Conservation (phyloP, 2,797 vertebrate genomes). For the Lophius americanus region DNA sequence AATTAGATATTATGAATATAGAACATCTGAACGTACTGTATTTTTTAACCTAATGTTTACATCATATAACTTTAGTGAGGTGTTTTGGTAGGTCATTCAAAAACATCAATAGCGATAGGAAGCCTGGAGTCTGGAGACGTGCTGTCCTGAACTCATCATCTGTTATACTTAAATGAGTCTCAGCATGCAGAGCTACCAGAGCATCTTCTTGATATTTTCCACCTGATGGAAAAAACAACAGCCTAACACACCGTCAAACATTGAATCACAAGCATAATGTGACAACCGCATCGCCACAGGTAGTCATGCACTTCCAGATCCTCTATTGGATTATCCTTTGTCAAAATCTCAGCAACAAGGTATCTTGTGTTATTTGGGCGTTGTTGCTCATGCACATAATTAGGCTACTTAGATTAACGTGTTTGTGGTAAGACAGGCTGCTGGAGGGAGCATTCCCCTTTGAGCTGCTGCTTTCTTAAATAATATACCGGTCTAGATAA, state of each 20-base stretch:
- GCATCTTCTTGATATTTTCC: slow-evolving; percentile 26
- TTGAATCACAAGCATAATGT: too few species aligned
- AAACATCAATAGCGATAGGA: not conserved
- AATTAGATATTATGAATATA: slow-evolving; percentile 27
- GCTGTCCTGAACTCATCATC: slow-evolving; percentile 41
- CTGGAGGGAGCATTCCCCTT: slow-evolving; percentile 13
- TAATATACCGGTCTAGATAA: slow-evolving; percentile 15
- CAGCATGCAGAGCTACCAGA: slow-evolving; percentile 1
- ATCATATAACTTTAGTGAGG: too few species aligned
- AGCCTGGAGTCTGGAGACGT: slow-evolving; percentile 14
- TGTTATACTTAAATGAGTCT: slow-evolving; percentile 18
- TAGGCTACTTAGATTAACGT: not conserved
- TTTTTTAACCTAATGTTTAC: too few species aligned
- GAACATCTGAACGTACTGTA: not conserved
- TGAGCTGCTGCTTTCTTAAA: slow-evolving; percentile 22
- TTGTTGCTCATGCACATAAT: slow-evolving; percentile 12
- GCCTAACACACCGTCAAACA: not conserved
- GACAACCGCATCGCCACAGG: too few species aligned
- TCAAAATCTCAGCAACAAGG: not conserved
- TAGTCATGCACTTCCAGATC: not conserved
- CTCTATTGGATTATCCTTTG: slow-evolving; percentile 18
- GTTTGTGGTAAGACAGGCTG: slow-evolving; percentile 15
- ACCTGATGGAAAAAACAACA: not conserved
- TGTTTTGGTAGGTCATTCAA: not conserved
- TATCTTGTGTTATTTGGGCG: slow-evolving; percentile 3